phyloP scores from a whole-genome alignment of 2,888 invertebrate species.

The Microdon myrmicae region DNA sequence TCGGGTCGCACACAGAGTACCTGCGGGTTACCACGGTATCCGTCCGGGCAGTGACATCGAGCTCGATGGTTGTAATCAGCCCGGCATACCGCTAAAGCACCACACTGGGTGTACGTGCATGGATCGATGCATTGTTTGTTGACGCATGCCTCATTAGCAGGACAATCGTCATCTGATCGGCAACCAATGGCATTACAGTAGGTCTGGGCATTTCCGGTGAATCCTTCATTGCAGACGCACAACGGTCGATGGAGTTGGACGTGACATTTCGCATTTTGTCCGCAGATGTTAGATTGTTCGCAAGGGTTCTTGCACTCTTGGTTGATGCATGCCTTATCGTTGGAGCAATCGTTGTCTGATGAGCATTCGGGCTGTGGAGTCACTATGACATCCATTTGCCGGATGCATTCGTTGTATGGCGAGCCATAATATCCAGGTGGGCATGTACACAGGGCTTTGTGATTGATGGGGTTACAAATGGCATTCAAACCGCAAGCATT shows the following conservation, averaged over 20 bases:
- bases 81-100: constrained; percentile 80
- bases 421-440: constrained; percentile 82
- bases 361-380: constrained; percentile 79
- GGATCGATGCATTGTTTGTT: constrained; percentile 84
- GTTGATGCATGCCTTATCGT: constrained; percentile 84
- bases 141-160: constrained; percentile 82
- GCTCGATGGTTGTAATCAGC: constrained; percentile 81
- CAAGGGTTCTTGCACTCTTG: constrained; percentile 81
- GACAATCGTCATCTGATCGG: constrained; percentile 85
- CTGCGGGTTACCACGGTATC: constrained; percentile 83
- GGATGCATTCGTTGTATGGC: constrained; percentile 78
- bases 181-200: constrained; percentile 86
- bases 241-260: constrained; percentile 82
- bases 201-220: constrained; percentile 83
- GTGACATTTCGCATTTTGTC: constrained; percentile 80
- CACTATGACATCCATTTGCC: constrained; percentile 65
- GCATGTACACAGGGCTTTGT: constrained; percentile 85
- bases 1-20: constrained; percentile 81
- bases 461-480: constrained; percentile 81
- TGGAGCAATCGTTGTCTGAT: constrained; percentile 81
- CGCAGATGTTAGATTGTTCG: constrained; percentile 75
- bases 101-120: constrained; percentile 83
- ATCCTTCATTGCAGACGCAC: constrained; percentile 83
- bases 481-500: constrained; percentile 87
- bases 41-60: constrained; percentile 80